A percentile compares a stretch with the other conserved stretches of the same genome.
These are phyloP conservation scores for Corapipo altera DNA, from an alignment of 2,113 vertebrate species.

Conservation along the genomic window DNA sequence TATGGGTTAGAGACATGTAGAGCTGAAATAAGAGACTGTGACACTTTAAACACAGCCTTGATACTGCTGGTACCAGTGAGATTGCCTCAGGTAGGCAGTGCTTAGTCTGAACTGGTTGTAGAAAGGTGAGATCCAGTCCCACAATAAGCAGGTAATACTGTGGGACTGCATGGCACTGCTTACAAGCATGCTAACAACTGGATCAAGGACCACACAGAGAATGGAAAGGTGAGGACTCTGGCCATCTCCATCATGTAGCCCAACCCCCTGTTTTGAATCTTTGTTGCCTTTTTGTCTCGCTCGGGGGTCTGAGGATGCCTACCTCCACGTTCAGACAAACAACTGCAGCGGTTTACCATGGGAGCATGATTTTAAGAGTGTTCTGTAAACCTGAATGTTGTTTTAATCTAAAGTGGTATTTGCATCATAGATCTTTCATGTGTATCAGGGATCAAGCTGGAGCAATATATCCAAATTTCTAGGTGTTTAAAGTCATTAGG, in stretches of 20 bases:
- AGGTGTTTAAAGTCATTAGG: neutral
- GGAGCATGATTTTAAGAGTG: neutral
- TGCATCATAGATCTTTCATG: neutral
- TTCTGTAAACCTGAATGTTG: neutral
- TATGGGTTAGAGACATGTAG: neutral
- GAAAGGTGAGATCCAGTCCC: neutral
- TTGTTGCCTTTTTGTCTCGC: neutral
- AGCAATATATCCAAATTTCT: neutral
- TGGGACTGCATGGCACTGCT: neutral
- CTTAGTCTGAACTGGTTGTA: accelerated
- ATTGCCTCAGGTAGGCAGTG: accelerated
- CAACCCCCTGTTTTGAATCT: neutral
- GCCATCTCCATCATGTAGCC: neutral
- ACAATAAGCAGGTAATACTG: accelerated
- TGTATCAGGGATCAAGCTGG: neutral
- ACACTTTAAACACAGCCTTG: neutral
- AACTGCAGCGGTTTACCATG: neutral
- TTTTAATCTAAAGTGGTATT: neutral
- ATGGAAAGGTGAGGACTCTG: neutral
- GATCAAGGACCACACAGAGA: neutral
- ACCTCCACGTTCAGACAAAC: neutral
- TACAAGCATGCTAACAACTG: accelerated
- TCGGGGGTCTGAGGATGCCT: neutral
- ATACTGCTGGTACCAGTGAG: neutral
- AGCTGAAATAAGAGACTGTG: neutral